These are phyloP conservation scores for Sebastes cheni DNA, from an alignment of 2,797 vertebrate genomes.

Conservation along the genomic window DNA sequence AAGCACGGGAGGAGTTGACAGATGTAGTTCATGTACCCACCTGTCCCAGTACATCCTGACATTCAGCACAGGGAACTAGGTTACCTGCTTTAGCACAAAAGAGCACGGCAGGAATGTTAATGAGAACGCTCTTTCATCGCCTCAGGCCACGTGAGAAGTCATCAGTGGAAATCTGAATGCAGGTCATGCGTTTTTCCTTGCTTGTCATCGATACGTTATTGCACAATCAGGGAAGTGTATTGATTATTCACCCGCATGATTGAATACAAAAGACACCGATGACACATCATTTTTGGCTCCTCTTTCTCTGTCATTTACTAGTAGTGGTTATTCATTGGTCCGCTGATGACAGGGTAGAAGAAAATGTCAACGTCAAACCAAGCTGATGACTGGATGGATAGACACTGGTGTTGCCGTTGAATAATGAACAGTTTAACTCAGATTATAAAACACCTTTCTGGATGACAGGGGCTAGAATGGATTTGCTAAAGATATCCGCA, in stretches of 20 bases:
- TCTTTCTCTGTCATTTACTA: background rate
- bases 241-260: conserved; percentile 56
- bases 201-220: conserved; percentile 48
- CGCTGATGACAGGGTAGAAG: conserved; percentile 29
- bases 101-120: conserved; percentile 62
- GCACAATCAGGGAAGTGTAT: conserved; percentile 20
- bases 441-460: conserved; percentile 41
- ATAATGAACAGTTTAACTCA: background rate
- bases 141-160: conserved; percentile 30
- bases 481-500: conserved; percentile 43
- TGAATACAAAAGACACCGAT: conserved; percentile 17
- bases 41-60: background rate
- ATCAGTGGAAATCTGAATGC: conserved; percentile 23
- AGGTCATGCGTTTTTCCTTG: conserved; percentile 35
- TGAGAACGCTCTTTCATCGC: conserved; percentile 4
- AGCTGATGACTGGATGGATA: background rate
- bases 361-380: background rate
- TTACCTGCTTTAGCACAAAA: conserved; percentile 35
- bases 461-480: conserved; percentile 34
- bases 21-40: conserved; percentile 37
- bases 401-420: background rate
- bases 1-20: background rate
- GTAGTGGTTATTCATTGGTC: conserved; percentile 45
- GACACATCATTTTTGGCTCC: conserved; percentile 59
- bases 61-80: background rate